Evolutionary conservation across 1,140 invertebrate species (phyloP), one percentile per base, ranked within the genome.

Genomic region (Zophobas morio): DNA sequence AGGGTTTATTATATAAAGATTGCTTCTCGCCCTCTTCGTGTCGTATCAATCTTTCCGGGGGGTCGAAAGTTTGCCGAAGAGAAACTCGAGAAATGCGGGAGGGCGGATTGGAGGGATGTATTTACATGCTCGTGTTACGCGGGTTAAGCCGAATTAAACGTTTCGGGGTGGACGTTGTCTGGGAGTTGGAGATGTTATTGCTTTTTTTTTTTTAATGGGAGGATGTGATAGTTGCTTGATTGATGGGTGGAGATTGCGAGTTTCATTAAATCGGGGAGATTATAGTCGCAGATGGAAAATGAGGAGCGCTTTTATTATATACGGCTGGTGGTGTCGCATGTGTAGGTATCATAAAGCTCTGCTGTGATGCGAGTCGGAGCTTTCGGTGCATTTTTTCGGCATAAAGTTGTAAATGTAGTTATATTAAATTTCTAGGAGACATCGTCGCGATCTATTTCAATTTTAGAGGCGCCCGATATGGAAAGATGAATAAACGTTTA

Each of bases 1-100:
- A 66, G 60, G 60, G 60, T 66, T 66, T 42, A 42, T 66, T 66
- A 42, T 42, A 36, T 40, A 66, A 66, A 40, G 60, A 66, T 66
- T 66, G 60, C 60, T 32, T 66, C 60, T 46, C 60, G 39, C 60
- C 60, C 60, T 66, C 60, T 37, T 34, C 60, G 60, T 66, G 60
- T 40, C 60, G 39, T 39, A 66, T 66, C 60, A 66, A 66, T 66
- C 60, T 66, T 66, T 66, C 39, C 39, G 60, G 60, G 37, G 37
- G 54, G 33, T 5, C n/a, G 60, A 66, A 66, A 66, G 60, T 66
- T 66, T 42, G 39, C 39, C 39, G 4, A 40, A 20, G 3, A 8
- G 56, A 60, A 39, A 39, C 56, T 60, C 20, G 2, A 53, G 5
- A 53, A 53, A 8, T 46, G 42, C 2, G 49, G 2, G 2, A n/a